These are phyloP conservation scores for Margaritifera margaritifera DNA, from an alignment of 2,888 invertebrate genomes.

Conservation along the genomic window DNA sequence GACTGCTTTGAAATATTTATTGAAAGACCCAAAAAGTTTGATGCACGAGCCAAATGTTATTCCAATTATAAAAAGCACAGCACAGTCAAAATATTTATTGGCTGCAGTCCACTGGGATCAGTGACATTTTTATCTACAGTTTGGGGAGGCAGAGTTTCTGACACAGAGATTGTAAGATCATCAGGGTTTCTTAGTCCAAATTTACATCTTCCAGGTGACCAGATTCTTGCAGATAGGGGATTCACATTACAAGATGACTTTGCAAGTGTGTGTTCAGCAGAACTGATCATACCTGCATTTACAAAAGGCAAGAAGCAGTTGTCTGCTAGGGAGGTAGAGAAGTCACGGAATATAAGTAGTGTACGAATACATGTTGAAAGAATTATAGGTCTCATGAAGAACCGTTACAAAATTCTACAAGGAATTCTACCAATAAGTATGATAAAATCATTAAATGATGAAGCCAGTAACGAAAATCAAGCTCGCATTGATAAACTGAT, in stretches of 20 bases:
- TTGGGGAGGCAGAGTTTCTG: conserved; percentile 41
- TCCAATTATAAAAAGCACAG: too few relatives aligned
- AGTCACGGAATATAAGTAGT: conserved; percentile 22
- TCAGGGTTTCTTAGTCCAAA: conserved; percentile 29
- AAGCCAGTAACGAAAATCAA: background rate
- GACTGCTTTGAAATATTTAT: too few relatives aligned
- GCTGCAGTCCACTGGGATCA: background rate
- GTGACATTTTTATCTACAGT: conserved; percentile 31
- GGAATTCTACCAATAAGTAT: conserved; percentile 24
- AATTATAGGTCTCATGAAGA: conserved; percentile 39
- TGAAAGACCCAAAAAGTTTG: too few relatives aligned
- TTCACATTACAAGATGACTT: conserved; percentile 42
- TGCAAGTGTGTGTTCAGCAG: conserved; percentile 25
- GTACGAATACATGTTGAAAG: conserved; percentile 40
- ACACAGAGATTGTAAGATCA: conserved; percentile 27
- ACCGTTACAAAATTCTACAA: conserved; percentile 31
- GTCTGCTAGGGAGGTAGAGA: conserved; percentile 33
- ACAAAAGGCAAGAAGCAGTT: conserved; percentile 36
- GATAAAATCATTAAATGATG: conserved; percentile 22
- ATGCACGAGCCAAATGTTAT: too few relatives aligned
- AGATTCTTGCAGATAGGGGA: conserved; percentile 40
- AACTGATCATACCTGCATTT: conserved; percentile 35
- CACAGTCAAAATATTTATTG: too few relatives aligned
- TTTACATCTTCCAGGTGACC: conserved; percentile 33
- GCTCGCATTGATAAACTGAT: conserved; percentile 26